Evolutionary conservation across 2,797 vertebrate species (phyloP).

Genomic region (Taeniopygia guttata): DNA sequence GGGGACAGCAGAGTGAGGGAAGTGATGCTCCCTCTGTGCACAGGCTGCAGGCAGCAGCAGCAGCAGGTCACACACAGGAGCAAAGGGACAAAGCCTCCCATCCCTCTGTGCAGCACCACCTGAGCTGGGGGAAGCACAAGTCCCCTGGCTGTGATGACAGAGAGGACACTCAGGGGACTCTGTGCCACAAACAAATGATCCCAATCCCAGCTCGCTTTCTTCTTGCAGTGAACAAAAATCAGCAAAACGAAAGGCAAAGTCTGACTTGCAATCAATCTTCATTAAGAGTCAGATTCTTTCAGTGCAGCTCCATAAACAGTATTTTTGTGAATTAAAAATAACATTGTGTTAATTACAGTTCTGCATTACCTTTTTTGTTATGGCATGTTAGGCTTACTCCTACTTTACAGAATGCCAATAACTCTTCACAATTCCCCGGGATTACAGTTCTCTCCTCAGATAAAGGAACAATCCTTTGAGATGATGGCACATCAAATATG

Average conservation of each 20-base stretch:
- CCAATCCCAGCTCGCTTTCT: neutral
- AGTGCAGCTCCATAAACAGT: constrained; percentile 42
- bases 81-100: neutral
- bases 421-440: constrained; percentile 40
- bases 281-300: constrained; percentile 63
- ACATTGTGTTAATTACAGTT: constrained; percentile 58
- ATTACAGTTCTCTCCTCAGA: constrained; percentile 27
- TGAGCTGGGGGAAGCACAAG: neutral
- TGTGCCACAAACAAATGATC: constrained; percentile 10
- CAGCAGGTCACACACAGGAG: neutral
- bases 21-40: neutral
- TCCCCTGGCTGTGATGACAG: neutral
- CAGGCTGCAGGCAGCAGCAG: neutral
- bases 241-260: constrained; percentile 14
- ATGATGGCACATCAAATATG: constrained; percentile 39
- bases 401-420: constrained; percentile 55
- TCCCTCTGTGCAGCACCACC: neutral
- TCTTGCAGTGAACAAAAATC: constrained; percentile 31
- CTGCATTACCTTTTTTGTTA: constrained; percentile 65
- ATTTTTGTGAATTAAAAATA: constrained; percentile 67
- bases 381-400: constrained; percentile 62
- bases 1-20: neutral
- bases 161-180: neutral
- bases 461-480: constrained; percentile 35
- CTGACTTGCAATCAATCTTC: constrained; percentile 67